A percentile compares a stretch with the other conserved stretches of the same genome.
These are phyloP conservation scores for Tetramorium parvispinum DNA, from an alignment of 1,140 invertebrate species.

Conservation along the genomic window DNA sequence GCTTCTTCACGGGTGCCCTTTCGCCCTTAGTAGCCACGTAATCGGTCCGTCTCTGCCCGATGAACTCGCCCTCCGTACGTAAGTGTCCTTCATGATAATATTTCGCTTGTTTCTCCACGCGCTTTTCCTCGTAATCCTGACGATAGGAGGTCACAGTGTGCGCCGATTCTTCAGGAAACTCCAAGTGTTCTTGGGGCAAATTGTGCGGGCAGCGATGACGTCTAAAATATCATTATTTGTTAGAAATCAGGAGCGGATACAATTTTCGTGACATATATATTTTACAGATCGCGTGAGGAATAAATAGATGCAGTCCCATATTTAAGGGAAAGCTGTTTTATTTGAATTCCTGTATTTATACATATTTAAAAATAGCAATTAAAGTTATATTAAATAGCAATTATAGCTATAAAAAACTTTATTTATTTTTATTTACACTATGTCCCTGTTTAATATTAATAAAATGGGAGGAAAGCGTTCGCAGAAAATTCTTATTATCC, in stretches of 20 bases:
- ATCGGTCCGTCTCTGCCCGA: constrained; percentile 83
- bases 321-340: background rate
- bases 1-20: constrained; percentile 72
- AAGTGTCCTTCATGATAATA: constrained; percentile 86
- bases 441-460: constrained; percentile 26
- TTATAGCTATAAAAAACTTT: background rate
- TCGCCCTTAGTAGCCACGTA: constrained; percentile 81
- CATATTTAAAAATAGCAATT: background rate
- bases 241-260: background rate
- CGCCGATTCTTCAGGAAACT: constrained; percentile 86
- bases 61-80: constrained; percentile 86
- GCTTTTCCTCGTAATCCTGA: constrained; percentile 89
- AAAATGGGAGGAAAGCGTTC: background rate
- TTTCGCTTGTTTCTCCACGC: constrained; percentile 83
- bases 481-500: constrained; percentile 28
- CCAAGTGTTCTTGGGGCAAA: constrained; percentile 87
- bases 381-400: no score
- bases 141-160: constrained; percentile 87
- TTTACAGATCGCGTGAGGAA: background rate
- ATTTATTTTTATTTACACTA: background rate
- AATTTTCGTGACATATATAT: background rate
- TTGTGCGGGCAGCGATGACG: constrained; percentile 89
- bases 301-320: background rate
- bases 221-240: constrained; percentile 80
- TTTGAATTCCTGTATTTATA: background rate